These are phyloP conservation scores for Gavia stellata DNA, from an alignment of 2,113 vertebrate genomes.

Conservation along the genomic window DNA sequence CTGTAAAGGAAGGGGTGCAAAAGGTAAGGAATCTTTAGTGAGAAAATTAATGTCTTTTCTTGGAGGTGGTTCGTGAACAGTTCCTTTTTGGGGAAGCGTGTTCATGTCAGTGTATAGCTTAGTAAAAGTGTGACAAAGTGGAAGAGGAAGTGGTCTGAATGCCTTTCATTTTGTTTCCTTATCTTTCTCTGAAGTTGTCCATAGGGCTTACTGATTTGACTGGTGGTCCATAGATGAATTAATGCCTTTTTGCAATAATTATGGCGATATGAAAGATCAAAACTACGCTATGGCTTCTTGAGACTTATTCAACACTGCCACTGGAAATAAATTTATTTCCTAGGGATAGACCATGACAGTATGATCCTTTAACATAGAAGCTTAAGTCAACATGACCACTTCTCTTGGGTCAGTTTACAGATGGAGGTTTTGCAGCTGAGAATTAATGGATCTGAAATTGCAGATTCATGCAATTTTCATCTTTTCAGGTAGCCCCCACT, in stretches of 20 bases:
- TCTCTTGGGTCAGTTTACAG: not conserved
- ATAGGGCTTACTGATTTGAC: not conserved
- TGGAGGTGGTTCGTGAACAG: not conserved
- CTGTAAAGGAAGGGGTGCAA: not conserved
- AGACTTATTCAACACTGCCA: not conserved
- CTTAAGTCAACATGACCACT: not conserved
- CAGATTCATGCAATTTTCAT: constrained; percentile 25
- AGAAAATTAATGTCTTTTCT: not conserved
- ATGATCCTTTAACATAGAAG: not conserved
- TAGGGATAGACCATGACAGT: not conserved
- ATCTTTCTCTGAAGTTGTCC: not conserved
- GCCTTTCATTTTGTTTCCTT: not conserved
- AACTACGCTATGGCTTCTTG: not conserved
- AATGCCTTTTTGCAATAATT: not conserved
- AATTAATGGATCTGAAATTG: constrained; percentile 21
- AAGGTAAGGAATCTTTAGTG: not conserved
- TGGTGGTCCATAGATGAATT: not conserved
- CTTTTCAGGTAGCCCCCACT: constrained; percentile 42
- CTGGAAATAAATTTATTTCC: not conserved
- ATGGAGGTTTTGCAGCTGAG: not conserved
- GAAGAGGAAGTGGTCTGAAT: constrained; percentile 35
- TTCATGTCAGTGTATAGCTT: not conserved
- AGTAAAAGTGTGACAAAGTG: not conserved
- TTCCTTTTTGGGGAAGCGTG: not conserved
- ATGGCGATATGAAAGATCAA: not conserved